These are phyloP conservation scores for Coptotermes formosanus DNA, from an alignment of 1,140 invertebrate species.

Conservation along the genomic window DNA sequence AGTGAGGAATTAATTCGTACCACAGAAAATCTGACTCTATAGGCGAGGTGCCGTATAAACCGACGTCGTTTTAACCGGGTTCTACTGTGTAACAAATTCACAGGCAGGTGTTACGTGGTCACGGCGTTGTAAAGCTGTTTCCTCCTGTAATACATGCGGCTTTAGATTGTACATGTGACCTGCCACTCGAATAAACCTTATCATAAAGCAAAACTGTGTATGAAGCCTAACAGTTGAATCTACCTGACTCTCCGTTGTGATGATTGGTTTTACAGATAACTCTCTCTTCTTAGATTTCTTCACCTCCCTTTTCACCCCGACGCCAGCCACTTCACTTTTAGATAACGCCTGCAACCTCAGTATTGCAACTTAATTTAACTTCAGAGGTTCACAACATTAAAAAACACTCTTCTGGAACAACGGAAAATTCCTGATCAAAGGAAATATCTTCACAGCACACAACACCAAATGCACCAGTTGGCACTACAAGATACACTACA, in stretches of 20 bases:
- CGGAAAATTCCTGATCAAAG: neutral
- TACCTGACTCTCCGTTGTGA: constrained; percentile 14
- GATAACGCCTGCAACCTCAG: constrained; percentile 27
- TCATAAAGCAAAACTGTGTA: too few species aligned
- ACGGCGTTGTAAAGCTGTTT: too few species aligned
- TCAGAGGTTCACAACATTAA: neutral
- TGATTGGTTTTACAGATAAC: neutral
- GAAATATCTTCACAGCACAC: neutral
- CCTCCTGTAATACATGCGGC: too few species aligned
- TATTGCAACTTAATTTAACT: constrained; percentile 12
- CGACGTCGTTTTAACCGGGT: too few species aligned
- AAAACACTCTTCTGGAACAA: neutral
- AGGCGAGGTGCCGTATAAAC: too few species aligned
- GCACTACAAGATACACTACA: neutral
- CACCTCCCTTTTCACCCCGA: neutral
- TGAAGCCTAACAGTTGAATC: too few species aligned
- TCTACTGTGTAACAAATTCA: too few species aligned
- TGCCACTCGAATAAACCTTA: too few species aligned
- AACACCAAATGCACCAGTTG: neutral
- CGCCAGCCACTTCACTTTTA: neutral
- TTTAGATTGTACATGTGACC: too few species aligned
- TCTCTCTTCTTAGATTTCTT: neutral
- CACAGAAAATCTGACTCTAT: too few species aligned
- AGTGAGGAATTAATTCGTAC: too few species aligned
- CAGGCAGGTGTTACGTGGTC: too few species aligned